Evolutionary conservation across 2,113 vertebrate genomes (phyloP).

Genomic region (Seriola quinqueradiata): DNA sequence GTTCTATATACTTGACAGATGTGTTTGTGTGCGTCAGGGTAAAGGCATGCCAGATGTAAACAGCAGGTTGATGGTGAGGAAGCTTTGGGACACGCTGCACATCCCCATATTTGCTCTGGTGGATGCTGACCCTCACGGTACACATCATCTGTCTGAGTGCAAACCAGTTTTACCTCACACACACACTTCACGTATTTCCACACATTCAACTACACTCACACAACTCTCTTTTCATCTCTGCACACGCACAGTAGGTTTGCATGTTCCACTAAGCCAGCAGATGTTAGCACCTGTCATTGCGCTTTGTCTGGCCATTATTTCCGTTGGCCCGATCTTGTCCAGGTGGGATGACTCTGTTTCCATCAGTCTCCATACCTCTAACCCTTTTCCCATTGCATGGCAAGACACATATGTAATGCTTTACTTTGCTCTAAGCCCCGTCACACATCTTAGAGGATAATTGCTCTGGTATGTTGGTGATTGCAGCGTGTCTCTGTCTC

Average conservation of each 20-base stretch:
- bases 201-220: conserved; percentile 46
- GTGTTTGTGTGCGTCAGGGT: conserved; percentile 83
- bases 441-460: conserved; percentile 75
- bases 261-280: conserved; percentile 41
- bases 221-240: conserved; percentile 29
- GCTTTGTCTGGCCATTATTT: conserved; percentile 56
- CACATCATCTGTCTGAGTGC: conserved; percentile 3
- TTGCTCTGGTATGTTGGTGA: conserved; percentile 79
- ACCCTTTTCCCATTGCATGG: conserved; percentile 50
- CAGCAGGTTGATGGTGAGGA: conserved; percentile 93
- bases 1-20: background rate
- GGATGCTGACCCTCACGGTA: conserved; percentile 97
- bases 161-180: conserved; percentile 15
- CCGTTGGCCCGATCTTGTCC: conserved; percentile 43
- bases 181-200: conserved; percentile 36
- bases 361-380: conserved; percentile 43
- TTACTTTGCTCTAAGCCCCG: conserved; percentile 74
- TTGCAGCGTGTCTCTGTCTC: conserved; percentile 76
- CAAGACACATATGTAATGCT: conserved; percentile 76
- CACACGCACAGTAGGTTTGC: conserved; percentile 34
- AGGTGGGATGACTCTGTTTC: conserved; percentile 58
- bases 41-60: conserved; percentile 97
- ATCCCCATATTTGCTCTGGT: conserved; percentile 92
- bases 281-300: conserved; percentile 63
- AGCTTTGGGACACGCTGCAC: conserved; percentile 91